Base-by-base conservation (phyloP, 2,888 invertebrate species). In the Rhagonycha lutea region DNA sequence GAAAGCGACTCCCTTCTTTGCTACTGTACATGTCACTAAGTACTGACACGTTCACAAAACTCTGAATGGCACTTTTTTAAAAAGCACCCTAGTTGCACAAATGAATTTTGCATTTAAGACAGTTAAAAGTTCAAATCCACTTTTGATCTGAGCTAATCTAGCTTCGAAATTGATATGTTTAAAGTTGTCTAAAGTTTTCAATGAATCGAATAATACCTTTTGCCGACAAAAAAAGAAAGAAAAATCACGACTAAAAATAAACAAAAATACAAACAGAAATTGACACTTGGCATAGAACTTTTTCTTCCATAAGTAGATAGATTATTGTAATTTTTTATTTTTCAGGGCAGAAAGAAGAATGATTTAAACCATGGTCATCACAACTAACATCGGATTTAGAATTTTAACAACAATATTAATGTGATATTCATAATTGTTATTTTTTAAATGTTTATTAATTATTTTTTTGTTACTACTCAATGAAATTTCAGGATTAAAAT, bases 1-100 rank as follows among this genome's bases (percentile, higher is more conserved):
- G 83, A 81, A 82, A 85, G 81, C 83, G 84, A 84, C 83, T 84
- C 85, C 84, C 85, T 85, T 82, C 80, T 81, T 82, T 77, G 85
- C 85, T 86, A 86, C 86, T 85, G 85, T 86, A 83, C 81, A 84
- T 83, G 79, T 84, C 83, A 84, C 86, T 87, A 87, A 87, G 87
- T 86, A 87, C 84, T 87, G 87, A 88, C 87, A 87, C 87, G 86
- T 86, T 83, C 79, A 87, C 86, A 87, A 87, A 86, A 83, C 83
- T 47, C 47, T 81, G 82, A 86, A 86, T 85, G 85, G 85, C 84
- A 84, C 84, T 86, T 86, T 85, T 85, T 83, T 84, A 83, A 83
- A 83, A 83, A 77, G 81, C 82, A 81, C 80, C 77, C 32, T 75
- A 81, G 69, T 77, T 28, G 81, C 69, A 81, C 83, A 82, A 70